Base-by-base conservation (phyloP, 2,797 vertebrate genomes). In the Cyclura pinguis region DNA sequence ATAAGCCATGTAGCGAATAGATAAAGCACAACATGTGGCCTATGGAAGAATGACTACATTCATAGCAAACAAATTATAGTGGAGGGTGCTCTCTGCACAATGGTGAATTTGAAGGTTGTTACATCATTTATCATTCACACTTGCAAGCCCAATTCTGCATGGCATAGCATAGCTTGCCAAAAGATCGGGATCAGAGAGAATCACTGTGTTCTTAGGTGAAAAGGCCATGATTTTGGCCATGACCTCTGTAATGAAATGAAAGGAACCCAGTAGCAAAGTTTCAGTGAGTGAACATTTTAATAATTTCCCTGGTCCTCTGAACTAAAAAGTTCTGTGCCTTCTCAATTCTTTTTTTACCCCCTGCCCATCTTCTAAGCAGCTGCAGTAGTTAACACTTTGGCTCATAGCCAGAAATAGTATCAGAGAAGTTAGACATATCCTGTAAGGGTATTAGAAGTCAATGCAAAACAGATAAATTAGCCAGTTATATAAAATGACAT, bases 1-100 rank as follows among this genome's bases (percentile, higher is more conserved):
- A 92, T 74, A 69, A 95, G 95, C 76, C 93, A 88, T 2, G 94
- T 89, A 88, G 91, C 87, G 76, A 42, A 7, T 59, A 0, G 0
- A 88, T n/a, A 50, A 88, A 50, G n/a, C 1, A 38, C 81, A 72
- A 0, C 4, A 10, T 0, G 0, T 62, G 55, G 12, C 55, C 55
- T 82, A 77, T 18, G n/a, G 57, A 86, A 59, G 55, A 81, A 20
- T 38, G 78, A 74, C n/a, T 38, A 32, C 27, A 72, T 59, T 38
- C 13, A 38, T 2, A 16, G 52, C 35, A 88, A 88, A 38, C 55
- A n/a, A 59, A 88, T 32, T 6, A 57, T 80, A 87, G 50, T 90
- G 1, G 80, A 77, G 24, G 32, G 69, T 42, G 42, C 4, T 0
- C 82, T 52, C 57, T 76, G 4, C 16, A 6, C 52, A 20, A 62